These are phyloP conservation scores for Adrianichthys oophorus DNA, from an alignment of 2,797 vertebrate genomes.

Conservation along the genomic window DNA sequence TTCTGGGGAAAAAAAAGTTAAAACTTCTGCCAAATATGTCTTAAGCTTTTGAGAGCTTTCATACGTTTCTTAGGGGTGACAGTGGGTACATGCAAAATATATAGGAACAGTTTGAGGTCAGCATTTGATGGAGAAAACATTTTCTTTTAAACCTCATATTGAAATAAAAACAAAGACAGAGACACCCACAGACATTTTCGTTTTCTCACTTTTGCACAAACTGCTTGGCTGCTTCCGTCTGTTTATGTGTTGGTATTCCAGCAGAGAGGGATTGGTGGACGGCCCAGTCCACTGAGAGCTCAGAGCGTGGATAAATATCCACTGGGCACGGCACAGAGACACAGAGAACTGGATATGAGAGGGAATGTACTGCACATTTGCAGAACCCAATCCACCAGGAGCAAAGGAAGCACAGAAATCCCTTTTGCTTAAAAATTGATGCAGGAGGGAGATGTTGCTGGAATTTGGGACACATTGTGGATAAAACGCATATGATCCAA, in stretches of 20 bases:
- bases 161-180: constrained; percentile 16
- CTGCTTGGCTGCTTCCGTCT: constrained; percentile 52
- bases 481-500: constrained; percentile 22
- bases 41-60: constrained; percentile 17
- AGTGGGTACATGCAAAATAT: too few species aligned
- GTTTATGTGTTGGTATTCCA: constrained; percentile 55
- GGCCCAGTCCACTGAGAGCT: constrained; percentile 53
- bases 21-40: constrained; percentile 45
- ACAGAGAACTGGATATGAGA: constrained; percentile 8
- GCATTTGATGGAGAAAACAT: too few species aligned
- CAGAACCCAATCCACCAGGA: constrained; percentile 25
- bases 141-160: background rate
- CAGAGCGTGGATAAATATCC: constrained; percentile 64
- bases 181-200: background rate
- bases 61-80: background rate
- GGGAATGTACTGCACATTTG: constrained; percentile 21
- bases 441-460: constrained; percentile 17
- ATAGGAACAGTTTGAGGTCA: too few species aligned
- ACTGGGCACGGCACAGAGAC: constrained; percentile 45
- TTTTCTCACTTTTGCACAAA: constrained; percentile 41
- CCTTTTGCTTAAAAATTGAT: constrained; percentile 33
- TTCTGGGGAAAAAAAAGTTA: constrained; percentile 39
- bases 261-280: constrained; percentile 52
- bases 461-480: constrained; percentile 12
- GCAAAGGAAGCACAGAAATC: constrained; percentile 7